Evolutionary conservation across 2,888 invertebrate species (phyloP), one percentile per base, ranked within the genome.

Genomic region (Cerastis leucographa): DNA sequence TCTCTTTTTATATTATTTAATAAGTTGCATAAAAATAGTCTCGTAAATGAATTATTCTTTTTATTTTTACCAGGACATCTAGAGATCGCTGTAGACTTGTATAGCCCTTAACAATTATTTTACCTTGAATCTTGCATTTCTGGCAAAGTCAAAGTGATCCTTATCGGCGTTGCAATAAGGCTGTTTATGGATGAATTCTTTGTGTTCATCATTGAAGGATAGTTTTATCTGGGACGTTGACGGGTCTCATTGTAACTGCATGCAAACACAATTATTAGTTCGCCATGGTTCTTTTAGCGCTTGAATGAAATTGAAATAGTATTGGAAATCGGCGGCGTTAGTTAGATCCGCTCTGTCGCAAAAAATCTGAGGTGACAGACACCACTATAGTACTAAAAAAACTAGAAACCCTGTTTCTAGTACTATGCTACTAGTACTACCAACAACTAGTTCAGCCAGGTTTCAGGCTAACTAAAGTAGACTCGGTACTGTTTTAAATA

Each of bases 1-100:
- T 71, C 46, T 69, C 54, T 49, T 19, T 76, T 54, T 71, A 54
- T 77, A 19, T 74, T 77, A 68, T 49, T 68, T 68, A 69, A 49
- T 25, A 78, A 61, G 35, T 62, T 78, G 78, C 61, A 29, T 62
- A 70, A 62, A 77, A 70, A 5, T 51, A 44, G 4, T 71, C 0
- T 19, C 11, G 51, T 17, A 29, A 51, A 25, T 61, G 25, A 42
- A 42, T 25, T 2, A 6, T 22, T 12, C 9, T 51, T 44, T 35
- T 77, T 44, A 25, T 51, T 70, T 40, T 17, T 14, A 44, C 44
- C 11, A 1, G 35, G 17, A n/a, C 19, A 49, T 49, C 4, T 17
- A 29, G 9, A 29, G 6, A 62, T 44, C 5, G 7, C 42, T 25
- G 8, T 25, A 17, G 35, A 54, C 6, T 56, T 56, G 49, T 19